Base-by-base conservation (phyloP, 1,140 invertebrate genomes). In the Zaprionus ornatus region DNA sequence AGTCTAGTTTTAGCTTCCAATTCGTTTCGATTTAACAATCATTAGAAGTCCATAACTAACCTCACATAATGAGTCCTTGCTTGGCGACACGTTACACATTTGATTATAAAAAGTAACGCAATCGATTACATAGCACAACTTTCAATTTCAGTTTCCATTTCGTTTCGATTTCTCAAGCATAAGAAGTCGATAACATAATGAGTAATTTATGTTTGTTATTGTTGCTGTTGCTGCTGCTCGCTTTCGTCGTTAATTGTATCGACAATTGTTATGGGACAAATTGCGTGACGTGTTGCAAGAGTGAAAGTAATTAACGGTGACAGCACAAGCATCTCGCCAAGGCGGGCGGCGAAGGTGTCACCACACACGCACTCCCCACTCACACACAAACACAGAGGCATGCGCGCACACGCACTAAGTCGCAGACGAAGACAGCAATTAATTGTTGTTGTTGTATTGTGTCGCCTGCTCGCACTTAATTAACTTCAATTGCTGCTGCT, bases 231-330 rank as follows among this genome's bases (percentile, higher is more conserved):
- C 42, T 62, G 19, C 17, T 50, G 45, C 45, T 73, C 77, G 81
- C 80, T 86, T 86, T 86, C 82, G 56, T 79, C 57, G 74, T 75
- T 76, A 65, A 79, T 79, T 71, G 56, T 66, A 57, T 68, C 56
- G 56, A 48, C 81, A 82, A 82, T 82, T 79, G 50, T 29, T 60
- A 29, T 67, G 66, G 74, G 56, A 84, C 84, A 78, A 87, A 88
- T 86, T 83, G 73, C 80, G 83, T 77, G 82, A 23, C 32, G 54
- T 35, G 64, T 29, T 56, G 65, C 2, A 55, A 73, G 74, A 87
- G 84, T 87, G 84, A 87, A 87, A 87, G 84, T 87, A 87, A 87
- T 87, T 88, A 88, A 65, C 40, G 54, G 57, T 63, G 62, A 63
- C 67, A 69, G 56, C 29, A 35, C 35, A 29, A 21, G 29, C n/a